These are phyloP conservation scores for Argyrosomus regius DNA, from an alignment of 2,797 vertebrate genomes.

Conservation along the genomic window DNA sequence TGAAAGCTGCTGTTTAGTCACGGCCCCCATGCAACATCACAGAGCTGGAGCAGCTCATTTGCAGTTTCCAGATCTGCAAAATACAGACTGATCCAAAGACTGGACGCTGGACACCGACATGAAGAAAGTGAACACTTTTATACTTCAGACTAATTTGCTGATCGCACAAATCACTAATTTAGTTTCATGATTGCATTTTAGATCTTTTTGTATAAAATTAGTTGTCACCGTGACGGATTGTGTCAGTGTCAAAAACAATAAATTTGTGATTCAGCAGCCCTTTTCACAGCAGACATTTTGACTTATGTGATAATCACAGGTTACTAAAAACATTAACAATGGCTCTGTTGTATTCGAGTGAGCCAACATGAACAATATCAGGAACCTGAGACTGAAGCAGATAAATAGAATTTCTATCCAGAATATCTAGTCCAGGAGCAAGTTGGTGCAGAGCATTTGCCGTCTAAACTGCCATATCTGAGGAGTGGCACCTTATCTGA, in stretches of 20 bases:
- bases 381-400: neutral
- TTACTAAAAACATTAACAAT: neutral
- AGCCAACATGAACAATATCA: neutral
- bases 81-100: neutral
- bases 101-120: neutral
- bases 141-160: too few relatives aligned
- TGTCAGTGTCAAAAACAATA: neutral
- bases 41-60: too few relatives aligned
- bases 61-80: neutral
- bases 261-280: too few relatives aligned
- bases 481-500: neutral
- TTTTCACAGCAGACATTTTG: neutral
- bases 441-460: neutral
- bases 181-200: neutral
- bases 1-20: slow-evolving; percentile 5
- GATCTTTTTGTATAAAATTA: neutral
- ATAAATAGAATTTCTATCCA: neutral
- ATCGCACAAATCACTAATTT: too few relatives aligned
- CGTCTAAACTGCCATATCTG: too few relatives aligned
- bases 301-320: neutral
- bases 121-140: neutral
- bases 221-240: neutral
- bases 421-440: neutral
- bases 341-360: neutral
- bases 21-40: neutral